Evolutionary conservation across 2,888 invertebrate genomes (phyloP), one percentile per base, ranked within the genome.

Genomic region (Zygogramma bicolorata): DNA sequence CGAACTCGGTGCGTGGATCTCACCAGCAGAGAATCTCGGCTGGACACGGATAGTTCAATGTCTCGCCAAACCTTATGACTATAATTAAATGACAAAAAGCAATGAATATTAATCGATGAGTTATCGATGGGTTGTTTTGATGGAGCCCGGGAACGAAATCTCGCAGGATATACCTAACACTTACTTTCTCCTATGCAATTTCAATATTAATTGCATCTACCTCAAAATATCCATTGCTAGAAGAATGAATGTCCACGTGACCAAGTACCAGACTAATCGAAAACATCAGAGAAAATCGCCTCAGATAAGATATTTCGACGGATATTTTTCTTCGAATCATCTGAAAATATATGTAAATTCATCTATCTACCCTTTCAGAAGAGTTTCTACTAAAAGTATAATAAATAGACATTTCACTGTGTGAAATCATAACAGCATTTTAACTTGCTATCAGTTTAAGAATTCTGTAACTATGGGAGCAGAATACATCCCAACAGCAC

Each of bases 1-100:
- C 46, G 58, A 53, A 65, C 31, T 65, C 63, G 65, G 65, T 65
- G 65, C 65, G 49, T 34, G 29, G 42, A 62, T 42, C 31, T 62
- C 62, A 27, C 15, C 42, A 42, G 8, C 42, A 42, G 62, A 18
- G 42, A 62, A 42, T 62, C 62, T 25, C 27, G 15, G 31, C 10
- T 25, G 62, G 53, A 53, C 53, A 27, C 25, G 25, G n/a, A 53
- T 53, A 27, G 27, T 53, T 53, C 27, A 53, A 25, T 27, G 27
- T 53, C 53, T 62, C 38, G 62, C 62, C 62, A 62, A 62, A 62
- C 62, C 42, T 42, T 62, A 42, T 42, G 42, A 15, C 62, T 62
- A 42, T 62, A 42, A 62, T 62, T 62, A 62, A 42, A 42, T 42
- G 42, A 62, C 40, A 42, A 25, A 62, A 42, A 62, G 62, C 62